Evolutionary conservation across 2,113 vertebrate species (phyloP).

Genomic region (Chiloscyllium plagiosum): DNA sequence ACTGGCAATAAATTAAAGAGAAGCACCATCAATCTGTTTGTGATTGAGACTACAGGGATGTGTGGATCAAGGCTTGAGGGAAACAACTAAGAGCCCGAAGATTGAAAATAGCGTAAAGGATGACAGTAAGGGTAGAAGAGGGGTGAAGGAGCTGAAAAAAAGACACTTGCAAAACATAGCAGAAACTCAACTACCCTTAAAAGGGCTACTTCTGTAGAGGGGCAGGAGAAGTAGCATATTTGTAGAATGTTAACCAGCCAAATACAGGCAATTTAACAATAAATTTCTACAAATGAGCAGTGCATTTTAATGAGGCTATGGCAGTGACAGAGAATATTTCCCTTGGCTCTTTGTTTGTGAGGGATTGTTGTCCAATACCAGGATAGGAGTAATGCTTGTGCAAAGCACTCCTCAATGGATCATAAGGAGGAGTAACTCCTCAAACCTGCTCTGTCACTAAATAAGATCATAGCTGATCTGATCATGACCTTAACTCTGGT

Average conservation of each 20-base stretch:
- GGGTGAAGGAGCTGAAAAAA: background rate
- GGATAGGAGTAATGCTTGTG: no score
- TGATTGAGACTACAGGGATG: slow-evolving; percentile 32
- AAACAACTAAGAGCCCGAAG: background rate
- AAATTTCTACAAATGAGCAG: background rate
- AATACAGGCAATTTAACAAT: background rate
- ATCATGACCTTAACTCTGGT: no score
- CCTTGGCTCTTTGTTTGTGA: no score
- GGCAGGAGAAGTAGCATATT: background rate
- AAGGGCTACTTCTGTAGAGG: background rate
- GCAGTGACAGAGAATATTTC: background rate
- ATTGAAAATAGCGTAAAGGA: slow-evolving; percentile 9
- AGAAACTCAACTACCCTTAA: background rate
- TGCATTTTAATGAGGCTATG: background rate
- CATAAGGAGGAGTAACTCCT: no score
- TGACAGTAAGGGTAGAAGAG: background rate
- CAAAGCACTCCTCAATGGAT: no score
- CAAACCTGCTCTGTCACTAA: no score
- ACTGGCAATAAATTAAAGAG: slow-evolving; percentile 31
- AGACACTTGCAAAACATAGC: slow-evolving; percentile 26
- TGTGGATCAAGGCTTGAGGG: slow-evolving; percentile 38
- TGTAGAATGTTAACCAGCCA: background rate
- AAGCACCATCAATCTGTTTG: slow-evolving; percentile 31
- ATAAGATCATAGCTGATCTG: no score
- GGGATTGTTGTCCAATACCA: no score